Percentiles rank a stretch among this genome's conserved stretches.
Evolutionary conservation across 1,140 invertebrate species (phyloP).

Genomic region (Gyrodactylus salaris): DNA sequence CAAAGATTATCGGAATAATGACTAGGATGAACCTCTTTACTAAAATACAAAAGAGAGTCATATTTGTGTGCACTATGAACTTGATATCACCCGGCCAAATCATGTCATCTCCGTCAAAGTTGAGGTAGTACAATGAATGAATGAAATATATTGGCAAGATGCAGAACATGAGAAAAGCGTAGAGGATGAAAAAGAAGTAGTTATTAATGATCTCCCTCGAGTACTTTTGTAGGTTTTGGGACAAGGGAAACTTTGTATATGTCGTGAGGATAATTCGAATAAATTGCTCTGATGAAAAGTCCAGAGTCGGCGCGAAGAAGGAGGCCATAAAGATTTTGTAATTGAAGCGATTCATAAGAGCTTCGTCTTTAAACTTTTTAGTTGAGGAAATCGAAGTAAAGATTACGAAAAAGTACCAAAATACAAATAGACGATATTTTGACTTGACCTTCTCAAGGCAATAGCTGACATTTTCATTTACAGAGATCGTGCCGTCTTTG

Average conservation of each 20-base stretch:
- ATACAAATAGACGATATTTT: neutral
- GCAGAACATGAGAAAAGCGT: neutral
- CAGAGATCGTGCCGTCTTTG: neutral
- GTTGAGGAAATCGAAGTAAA: neutral
- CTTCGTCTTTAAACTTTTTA: neutral
- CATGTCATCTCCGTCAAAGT: neutral
- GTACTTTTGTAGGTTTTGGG: neutral
- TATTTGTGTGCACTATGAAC: neutral
- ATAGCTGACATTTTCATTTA: neutral
- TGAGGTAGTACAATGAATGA: neutral
- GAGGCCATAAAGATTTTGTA: neutral
- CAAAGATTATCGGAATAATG: neutral
- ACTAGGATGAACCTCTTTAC: neutral
- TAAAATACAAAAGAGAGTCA: neutral
- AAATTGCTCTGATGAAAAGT: neutral
- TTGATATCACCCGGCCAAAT: neutral
- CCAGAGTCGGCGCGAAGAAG: neutral
- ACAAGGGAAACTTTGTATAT: neutral
- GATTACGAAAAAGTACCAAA: neutral
- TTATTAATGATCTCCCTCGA: neutral
- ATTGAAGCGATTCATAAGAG: neutral
- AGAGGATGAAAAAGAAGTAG: neutral
- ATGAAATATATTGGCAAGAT: neutral
- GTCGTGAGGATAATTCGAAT: neutral
- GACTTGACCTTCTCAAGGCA: neutral